Conservation (phyloP, 2,797 vertebrate genomes). For the Trachurus trachurus region DNA sequence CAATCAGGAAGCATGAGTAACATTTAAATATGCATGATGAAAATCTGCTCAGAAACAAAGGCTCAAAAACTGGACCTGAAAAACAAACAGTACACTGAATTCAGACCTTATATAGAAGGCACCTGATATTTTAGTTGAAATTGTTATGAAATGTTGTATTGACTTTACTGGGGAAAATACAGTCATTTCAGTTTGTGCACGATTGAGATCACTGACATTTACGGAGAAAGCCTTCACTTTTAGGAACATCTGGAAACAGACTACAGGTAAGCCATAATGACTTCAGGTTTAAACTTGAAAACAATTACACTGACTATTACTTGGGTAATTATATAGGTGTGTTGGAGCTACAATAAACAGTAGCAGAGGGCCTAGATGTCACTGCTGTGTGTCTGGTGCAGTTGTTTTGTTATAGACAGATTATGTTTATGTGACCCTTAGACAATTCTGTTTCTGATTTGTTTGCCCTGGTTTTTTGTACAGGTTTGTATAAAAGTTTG, state of each 20-base stretch:
- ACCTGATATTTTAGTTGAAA: background rate
- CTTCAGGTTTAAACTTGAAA: constrained; percentile 69
- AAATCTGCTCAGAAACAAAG: background rate
- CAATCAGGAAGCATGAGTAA: constrained; percentile 27
- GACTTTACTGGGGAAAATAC: background rate
- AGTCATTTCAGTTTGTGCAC: background rate
- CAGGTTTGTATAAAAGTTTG: constrained; percentile 20
- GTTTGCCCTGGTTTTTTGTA: too few species aligned
- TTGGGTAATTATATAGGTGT: constrained; percentile 63
- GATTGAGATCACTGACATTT: background rate
- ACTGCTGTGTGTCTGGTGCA: constrained; percentile 20
- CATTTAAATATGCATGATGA: constrained; percentile 14
- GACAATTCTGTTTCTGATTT: background rate
- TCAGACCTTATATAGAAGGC: background rate
- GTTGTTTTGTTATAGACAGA: background rate
- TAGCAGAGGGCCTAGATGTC: constrained; percentile 25
- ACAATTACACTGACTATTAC: constrained; percentile 57
- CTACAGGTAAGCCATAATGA: constrained; percentile 32
- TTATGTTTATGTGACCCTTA: background rate
- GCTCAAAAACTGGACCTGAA: constrained; percentile 3
- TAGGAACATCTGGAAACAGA: constrained; percentile 44
- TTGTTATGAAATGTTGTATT: background rate
- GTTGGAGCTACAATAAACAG: constrained; percentile 29
- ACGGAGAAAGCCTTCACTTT: constrained; percentile 15
- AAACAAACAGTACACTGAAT: background rate